Base-by-base conservation (phyloP, 1,140 invertebrate genomes). In the Zaprionus camerounensis region DNA sequence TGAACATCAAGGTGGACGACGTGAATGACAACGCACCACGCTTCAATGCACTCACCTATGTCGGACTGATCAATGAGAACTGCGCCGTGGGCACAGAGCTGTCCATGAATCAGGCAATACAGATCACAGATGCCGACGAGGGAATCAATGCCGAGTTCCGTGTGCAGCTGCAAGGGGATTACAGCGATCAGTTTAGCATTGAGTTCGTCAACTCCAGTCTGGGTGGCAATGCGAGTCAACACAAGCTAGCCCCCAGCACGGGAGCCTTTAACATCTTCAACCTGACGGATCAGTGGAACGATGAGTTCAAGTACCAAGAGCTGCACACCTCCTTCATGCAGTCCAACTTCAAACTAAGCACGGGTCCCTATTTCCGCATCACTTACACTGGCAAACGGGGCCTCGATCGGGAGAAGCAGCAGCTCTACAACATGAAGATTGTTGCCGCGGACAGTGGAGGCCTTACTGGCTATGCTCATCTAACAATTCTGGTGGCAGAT, bases 11-110 rank as follows among this genome's bases (percentile, higher is more conserved):
- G 31, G 96, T 99, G 0, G 95, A 97, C 59, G 98, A 98, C 91
- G 97, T 97, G 63, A 99, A 99, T 91, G 98, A 98, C 90, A 98
- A 98, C 91, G 95, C 97, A 4, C 98, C 98, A 12, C 93, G 95
- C 63, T 98, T 99, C 92, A 95, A 96, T 53, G 93, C 94, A 13
- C 81, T 93, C 2, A 91, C 93, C 5, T 98, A 98, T 91, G 95
- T 97, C 90, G 97, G 97, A 0, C 94, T 94, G 53, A 95, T 99
- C 7, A 93, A 93, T 26, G 98, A 98, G 93, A 97, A 98, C 84
- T 96, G 95, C 65, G 93, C 93, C 51, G 94, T 93, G 38, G 96
- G 95, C 68, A 97, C 96, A 9, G 95, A 96, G 93, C 95, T 98
- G 6, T 94, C 94, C 51, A 94, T 96, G 93, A 95, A 94, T 44